Conservation (phyloP, 2,113 vertebrate genomes). For the Nanger granti region DNA sequence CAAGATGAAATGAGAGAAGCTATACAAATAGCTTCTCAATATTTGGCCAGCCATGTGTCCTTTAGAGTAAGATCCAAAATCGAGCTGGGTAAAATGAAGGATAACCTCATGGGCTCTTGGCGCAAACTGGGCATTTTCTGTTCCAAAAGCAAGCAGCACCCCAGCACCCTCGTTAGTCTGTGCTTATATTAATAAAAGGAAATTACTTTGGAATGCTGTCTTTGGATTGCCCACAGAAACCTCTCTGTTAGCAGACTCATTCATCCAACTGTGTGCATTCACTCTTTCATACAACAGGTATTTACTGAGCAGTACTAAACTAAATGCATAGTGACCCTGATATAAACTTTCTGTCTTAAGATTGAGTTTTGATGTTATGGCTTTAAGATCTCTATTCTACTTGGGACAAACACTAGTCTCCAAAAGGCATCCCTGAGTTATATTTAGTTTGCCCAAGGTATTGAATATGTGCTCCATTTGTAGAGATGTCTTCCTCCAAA, state of each 20-base stretch:
- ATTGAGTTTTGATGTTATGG: not conserved
- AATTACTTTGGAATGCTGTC: not conserved
- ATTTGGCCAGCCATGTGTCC: constrained; percentile 50
- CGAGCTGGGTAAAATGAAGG: constrained; percentile 26
- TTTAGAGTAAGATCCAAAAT: constrained; percentile 33
- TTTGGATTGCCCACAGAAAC: not conserved
- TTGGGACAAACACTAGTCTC: constrained; percentile 9
- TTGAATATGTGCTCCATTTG: not conserved
- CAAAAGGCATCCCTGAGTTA: not conserved
- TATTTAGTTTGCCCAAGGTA: not conserved
- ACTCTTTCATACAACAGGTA: not conserved
- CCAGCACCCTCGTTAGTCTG: not conserved
- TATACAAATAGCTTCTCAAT: constrained; percentile 34
- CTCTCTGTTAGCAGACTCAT: not conserved
- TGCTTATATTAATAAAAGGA: not conserved
- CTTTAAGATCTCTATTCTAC: not conserved
- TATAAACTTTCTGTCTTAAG: not conserved
- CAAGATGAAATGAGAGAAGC: constrained; percentile 39
- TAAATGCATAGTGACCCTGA: not conserved
- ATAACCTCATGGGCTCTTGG: not conserved
- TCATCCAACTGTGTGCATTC: not conserved
- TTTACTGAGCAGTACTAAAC: not conserved
- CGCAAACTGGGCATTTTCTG: not conserved
- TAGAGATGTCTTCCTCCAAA: not conserved
- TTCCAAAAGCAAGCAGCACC: not conserved